Evolutionary conservation across 2,113 vertebrate genomes (phyloP), one percentile per base, ranked within the genome.

Genomic region (Ailuropoda melanoleuca): DNA sequence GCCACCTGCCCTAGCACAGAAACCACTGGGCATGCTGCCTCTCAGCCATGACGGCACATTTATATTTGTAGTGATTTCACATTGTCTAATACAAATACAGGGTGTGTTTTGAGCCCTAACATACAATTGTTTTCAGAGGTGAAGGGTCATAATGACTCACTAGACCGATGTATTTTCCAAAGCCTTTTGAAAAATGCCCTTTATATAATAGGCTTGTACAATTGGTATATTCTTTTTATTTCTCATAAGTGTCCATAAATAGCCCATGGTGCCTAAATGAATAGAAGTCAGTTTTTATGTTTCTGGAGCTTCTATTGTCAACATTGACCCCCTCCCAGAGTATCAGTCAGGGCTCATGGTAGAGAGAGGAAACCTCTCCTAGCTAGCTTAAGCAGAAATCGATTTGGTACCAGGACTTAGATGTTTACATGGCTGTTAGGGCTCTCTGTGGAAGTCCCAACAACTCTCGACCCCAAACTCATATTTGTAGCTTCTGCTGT

Each of bases 141-240:
- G 0, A 97, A 83, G 23, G 48, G 29, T 90, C 39, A 1, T 23
- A 75, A 68, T 43, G 24, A 96, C 10, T 55, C 77, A 60, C 74
- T 56, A 66, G 17, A 68, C 8, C 17, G 56, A 12, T 46, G 29
- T 37, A 68, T 93, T 88, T 75, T 74, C 37, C 10, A 46, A 95
- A 90, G 34, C 10, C 18, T 87, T 96, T 74, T 72, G 46, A 68
- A 87, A 93, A 78, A 39, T 39, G 4, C 10, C 68, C 43, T 93
- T 96, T 88, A 60, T 43, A 19, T 56, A 89, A 34, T 39, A 84
- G 50, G 26, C 60, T 77, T 56, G 62, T 95, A 60, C 6, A 48
- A 53, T n/a, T 58, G 77, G 21, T 85, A n/a, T 39, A 83, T 90
- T 78, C 37, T 48, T 94, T 86, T 60, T n/a, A 83, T 58, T 80